phyloP scores from a whole-genome alignment of 2,888 invertebrate genomes.

The Eupithecia tripunctaria region DNA sequence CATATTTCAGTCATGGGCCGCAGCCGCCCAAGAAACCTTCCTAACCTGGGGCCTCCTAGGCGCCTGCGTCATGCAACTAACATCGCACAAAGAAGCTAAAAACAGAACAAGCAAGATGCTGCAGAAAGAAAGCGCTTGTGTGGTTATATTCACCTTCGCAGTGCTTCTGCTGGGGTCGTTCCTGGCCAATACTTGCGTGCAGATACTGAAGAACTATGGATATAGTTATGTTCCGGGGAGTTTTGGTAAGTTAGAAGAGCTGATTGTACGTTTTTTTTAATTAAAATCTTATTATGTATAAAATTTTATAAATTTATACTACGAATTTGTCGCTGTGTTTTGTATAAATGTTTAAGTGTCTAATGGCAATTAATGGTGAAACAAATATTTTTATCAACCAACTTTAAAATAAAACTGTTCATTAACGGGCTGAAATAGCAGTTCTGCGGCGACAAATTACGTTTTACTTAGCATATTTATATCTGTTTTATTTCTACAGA shows the following conservation, averaged over 20 bases:
- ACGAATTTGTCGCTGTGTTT: too few relatives aligned
- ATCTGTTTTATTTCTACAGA: too few relatives aligned
- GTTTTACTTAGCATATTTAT: too few relatives aligned
- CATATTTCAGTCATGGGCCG: slow-evolving; percentile 90
- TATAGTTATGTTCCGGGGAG: slow-evolving; percentile 92
- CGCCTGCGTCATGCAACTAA: slow-evolving; percentile 91
- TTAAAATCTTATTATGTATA: too few relatives aligned
- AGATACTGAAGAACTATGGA: slow-evolving; percentile 89
- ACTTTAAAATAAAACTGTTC: too few relatives aligned
- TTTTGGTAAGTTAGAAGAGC: slow-evolving; percentile 87
- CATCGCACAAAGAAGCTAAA: slow-evolving; percentile 89
- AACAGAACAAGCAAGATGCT: slow-evolving; percentile 79
- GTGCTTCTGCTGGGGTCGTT: slow-evolving; percentile 90
- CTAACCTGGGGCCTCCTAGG: slow-evolving; percentile 94
- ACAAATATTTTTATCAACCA: too few relatives aligned
- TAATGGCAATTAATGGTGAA: too few relatives aligned
- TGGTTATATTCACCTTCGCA: slow-evolving; percentile 87
- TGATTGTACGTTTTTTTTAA: background rate
- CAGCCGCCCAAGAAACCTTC: slow-evolving; percentile 94
- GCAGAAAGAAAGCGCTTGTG: slow-evolving; percentile 79
- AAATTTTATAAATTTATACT: too few relatives aligned
- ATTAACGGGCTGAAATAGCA: too few relatives aligned
- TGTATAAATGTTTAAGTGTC: too few relatives aligned
- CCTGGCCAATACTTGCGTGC: slow-evolving; percentile 92
- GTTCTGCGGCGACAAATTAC: too few relatives aligned